A percentile compares a stretch with the other conserved stretches of the same genome.
Evolutionary conservation across 2,888 invertebrate species (phyloP).

Genomic region (Lycocerus yunnanus): DNA sequence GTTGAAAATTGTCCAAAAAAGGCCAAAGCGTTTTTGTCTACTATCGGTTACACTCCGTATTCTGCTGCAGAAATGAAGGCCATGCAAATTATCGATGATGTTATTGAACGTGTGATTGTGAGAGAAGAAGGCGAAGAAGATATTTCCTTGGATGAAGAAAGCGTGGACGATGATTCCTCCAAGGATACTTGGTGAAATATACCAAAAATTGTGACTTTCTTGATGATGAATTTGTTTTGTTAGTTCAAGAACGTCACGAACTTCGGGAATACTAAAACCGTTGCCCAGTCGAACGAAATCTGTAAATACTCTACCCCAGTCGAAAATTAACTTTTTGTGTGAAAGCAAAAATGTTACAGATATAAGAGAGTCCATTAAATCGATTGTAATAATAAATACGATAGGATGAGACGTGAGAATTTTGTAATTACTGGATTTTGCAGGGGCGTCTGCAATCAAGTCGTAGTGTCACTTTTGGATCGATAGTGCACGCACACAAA

Average conservation of each 20-base stretch:
- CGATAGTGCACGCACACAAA: neutral
- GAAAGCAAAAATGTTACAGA: neutral
- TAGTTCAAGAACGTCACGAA: neutral
- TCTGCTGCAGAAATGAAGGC: neutral
- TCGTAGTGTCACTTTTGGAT: constrained; percentile 14
- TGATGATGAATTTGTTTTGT: neutral
- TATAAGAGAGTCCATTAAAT: neutral
- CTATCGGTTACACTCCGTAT: neutral
- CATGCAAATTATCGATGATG: neutral
- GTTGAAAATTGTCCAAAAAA: constrained; percentile 9
- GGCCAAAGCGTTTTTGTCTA: constrained; percentile 3
- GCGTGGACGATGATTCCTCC: neutral
- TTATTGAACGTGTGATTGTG: neutral
- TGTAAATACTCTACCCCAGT: neutral
- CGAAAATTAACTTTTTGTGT: neutral
- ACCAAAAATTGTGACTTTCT: neutral
- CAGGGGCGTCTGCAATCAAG: neutral
- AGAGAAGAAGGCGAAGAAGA: neutral
- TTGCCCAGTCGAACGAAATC: neutral
- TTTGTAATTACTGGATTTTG: neutral
- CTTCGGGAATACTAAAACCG: constrained; percentile 7
- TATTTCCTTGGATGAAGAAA: neutral
- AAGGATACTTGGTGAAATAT: neutral
- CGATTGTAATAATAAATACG: too few species aligned
- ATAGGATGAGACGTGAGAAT: too few species aligned